phyloP scores from a whole-genome alignment of 1,140 invertebrate species.

The Atta colombica region DNA sequence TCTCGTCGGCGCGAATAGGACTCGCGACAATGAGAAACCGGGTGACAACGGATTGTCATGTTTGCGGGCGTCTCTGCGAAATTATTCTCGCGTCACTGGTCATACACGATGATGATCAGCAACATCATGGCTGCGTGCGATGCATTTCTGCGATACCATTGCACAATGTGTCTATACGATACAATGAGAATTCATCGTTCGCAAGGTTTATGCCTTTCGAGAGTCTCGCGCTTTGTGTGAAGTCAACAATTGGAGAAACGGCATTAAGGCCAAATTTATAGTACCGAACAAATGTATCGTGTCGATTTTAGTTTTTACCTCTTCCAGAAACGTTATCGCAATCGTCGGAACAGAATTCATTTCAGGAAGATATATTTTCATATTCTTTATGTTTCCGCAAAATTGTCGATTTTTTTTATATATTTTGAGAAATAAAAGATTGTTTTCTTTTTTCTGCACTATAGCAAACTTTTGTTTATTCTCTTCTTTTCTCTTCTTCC shows the following conservation, averaged over 20 bases:
- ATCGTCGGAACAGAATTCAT: neutral
- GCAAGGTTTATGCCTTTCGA: neutral
- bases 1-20: neutral
- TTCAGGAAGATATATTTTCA: neutral
- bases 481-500: neutral
- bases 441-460: neutral
- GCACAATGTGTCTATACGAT: conserved; percentile 41
- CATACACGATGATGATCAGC: neutral
- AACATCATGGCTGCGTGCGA: neutral
- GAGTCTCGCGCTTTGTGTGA: conserved; percentile 56
- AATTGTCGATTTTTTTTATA: neutral
- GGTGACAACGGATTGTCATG: conserved; percentile 2
- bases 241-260: conserved; percentile 12
- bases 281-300: conserved; percentile 18
- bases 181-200: conserved; percentile 51
- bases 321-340: conserved; percentile 3
- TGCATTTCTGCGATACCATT: conserved; percentile 29
- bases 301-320: conserved; percentile 5
- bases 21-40: conserved; percentile 17
- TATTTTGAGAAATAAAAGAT: conserved; percentile 25
- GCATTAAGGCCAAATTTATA: conserved; percentile 32
- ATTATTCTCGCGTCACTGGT: conserved; percentile 71
- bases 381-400: neutral
- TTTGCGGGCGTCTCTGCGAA: conserved; percentile 65
- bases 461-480: neutral